A percentile compares a stretch with the other conserved stretches of the same genome.
Conservation (phyloP, 2,797 vertebrate genomes). For the Sebastes vulpes region DNA sequence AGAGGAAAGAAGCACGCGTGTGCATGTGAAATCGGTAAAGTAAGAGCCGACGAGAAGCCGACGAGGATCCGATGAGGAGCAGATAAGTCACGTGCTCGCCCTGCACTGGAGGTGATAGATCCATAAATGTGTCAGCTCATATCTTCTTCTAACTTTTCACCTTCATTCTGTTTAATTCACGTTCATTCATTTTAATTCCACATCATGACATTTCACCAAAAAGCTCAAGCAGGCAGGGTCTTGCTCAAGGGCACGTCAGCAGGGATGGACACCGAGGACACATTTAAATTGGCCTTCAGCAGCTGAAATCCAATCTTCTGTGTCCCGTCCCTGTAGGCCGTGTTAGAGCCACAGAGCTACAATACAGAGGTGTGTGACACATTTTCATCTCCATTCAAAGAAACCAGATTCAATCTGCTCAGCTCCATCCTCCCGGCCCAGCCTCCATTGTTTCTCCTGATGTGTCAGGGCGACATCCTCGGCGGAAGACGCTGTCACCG, state of each 20-base stretch:
- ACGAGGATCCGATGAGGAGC: neutral
- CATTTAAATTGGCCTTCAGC: constrained; percentile 6
- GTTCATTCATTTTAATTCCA: too few species aligned
- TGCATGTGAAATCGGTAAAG: neutral
- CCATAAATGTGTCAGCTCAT: neutral
- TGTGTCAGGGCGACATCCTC: constrained; percentile 56
- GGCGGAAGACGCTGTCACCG: constrained; percentile 71
- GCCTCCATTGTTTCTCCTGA: constrained; percentile 68
- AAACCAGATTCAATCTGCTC: constrained; percentile 50
- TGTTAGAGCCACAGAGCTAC: neutral
- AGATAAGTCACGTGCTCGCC: neutral
- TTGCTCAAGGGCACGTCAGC: neutral
- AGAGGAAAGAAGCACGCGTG: neutral
- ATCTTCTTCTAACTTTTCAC: neutral
- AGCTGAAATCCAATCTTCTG: constrained; percentile 48
- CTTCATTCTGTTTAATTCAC: neutral
- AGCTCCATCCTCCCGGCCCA: constrained; percentile 42
- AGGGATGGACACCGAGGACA: constrained; percentile 2
- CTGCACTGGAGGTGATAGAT: neutral
- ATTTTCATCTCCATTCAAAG: constrained; percentile 47
- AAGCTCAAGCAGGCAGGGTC: neutral
- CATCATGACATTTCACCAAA: neutral
- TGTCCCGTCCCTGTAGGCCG: constrained; percentile 14
- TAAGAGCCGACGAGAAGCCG: neutral
- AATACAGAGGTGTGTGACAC: constrained; percentile 48